Percentiles rank a stretch among this genome's conserved stretches.
phyloP scores from a whole-genome alignment of 2,797 vertebrate species.

The Scyliorhinus canicula region DNA sequence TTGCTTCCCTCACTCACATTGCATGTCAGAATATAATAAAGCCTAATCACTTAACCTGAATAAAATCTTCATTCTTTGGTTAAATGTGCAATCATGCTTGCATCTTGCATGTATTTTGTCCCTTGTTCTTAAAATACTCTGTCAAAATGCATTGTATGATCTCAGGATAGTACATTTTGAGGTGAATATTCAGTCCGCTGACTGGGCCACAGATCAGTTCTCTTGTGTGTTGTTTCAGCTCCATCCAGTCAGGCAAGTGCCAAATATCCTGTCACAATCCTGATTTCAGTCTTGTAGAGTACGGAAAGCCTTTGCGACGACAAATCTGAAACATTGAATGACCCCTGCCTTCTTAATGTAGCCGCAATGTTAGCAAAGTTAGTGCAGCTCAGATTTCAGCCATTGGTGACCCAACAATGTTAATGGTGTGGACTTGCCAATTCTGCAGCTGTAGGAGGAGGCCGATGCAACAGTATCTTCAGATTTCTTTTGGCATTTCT shows the following conservation, averaged over 20 bases:
- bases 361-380: not conserved
- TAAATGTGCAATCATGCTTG: not conserved
- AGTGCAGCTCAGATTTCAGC: not conserved
- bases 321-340: not conserved
- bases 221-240: not conserved
- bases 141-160: not conserved
- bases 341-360: not conserved
- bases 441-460: not conserved
- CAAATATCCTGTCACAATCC: not conserved
- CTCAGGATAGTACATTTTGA: not conserved
- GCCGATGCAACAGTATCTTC: not conserved
- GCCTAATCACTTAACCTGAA: not conserved
- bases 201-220: not conserved
- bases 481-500: not conserved
- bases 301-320: not conserved
- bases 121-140: not conserved
- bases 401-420: not conserved
- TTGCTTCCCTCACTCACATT: slow-evolving; percentile 1
- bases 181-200: not conserved
- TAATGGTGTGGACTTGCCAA: too few relatives aligned
- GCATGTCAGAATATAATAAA: not conserved
- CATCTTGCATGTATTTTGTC: not conserved
- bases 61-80: not conserved
- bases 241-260: not conserved
- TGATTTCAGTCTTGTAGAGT: not conserved